A percentile compares a stretch with the other conserved stretches of the same genome.
phyloP scores from a whole-genome alignment of 2,797 vertebrate genomes.

The Pyrocephalus nanus region DNA sequence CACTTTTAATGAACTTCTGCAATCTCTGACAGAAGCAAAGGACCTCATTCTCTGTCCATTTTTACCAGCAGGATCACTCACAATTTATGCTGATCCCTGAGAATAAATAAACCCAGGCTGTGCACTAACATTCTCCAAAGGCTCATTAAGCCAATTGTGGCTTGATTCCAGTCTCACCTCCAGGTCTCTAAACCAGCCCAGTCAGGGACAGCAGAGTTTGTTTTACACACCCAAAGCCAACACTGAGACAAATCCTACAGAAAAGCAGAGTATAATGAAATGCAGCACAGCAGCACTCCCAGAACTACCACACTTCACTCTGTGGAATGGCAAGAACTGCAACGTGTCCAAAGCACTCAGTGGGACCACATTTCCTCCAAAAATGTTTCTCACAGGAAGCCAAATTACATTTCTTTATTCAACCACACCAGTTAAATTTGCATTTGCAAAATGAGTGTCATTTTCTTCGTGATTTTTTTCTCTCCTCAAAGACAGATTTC shows the following conservation, averaged over 20 bases:
- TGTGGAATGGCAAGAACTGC: background rate
- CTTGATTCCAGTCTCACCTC: background rate
- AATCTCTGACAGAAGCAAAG: background rate
- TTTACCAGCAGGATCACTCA: background rate
- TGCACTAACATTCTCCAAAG: background rate
- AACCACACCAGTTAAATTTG: background rate
- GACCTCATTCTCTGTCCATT: background rate
- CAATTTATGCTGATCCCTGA: background rate
- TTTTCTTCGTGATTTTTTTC: background rate
- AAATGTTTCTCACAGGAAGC: background rate
- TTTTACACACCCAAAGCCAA: background rate
- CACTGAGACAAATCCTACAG: rapidly evolving
- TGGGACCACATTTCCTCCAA: background rate
- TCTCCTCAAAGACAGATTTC: background rate
- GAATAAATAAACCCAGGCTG: background rate
- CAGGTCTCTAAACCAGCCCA: background rate
- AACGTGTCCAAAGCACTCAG: background rate
- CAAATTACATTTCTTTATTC: background rate
- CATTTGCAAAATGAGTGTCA: background rate
- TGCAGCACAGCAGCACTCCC: background rate
- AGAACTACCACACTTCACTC: background rate
- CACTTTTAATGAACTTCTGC: background rate
- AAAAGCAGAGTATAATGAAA: background rate
- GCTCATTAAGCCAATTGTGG: background rate
- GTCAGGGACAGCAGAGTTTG: background rate